A percentile compares a stretch with the other conserved stretches of the same genome.
Conservation (phyloP, 2,797 vertebrate species). For the Phylloscopus collybita region DNA sequence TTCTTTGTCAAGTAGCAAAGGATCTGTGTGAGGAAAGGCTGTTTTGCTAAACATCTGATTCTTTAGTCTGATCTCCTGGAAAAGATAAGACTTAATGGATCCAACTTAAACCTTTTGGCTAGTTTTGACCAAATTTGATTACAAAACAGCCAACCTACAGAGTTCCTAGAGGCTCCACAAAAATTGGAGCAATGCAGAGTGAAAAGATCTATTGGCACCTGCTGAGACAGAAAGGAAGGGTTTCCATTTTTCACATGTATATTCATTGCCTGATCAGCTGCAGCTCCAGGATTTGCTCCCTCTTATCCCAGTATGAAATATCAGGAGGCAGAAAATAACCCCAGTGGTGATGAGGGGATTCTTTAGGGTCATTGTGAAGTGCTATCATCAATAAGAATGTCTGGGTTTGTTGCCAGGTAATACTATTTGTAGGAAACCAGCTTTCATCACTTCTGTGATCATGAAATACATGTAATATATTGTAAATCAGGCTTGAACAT, state of each 20-base stretch:
- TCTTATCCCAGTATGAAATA: neutral
- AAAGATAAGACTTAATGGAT: neutral
- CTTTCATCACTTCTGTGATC: neutral
- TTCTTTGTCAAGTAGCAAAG: neutral
- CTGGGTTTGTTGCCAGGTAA: neutral
- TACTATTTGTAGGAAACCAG: neutral
- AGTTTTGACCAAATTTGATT: neutral
- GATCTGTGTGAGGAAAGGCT: neutral
- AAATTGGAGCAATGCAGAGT: neutral
- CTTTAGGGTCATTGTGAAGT: neutral
- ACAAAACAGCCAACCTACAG: accelerated
- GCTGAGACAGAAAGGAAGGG: neutral
- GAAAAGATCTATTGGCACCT: neutral
- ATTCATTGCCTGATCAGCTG: neutral
- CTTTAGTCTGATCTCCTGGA: neutral
- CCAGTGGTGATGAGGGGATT: neutral
- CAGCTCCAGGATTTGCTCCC: neutral
- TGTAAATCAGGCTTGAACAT: conserved; percentile 40
- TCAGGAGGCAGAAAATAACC: neutral
- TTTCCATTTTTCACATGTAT: neutral
- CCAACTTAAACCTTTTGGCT: neutral
- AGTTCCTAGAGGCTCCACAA: neutral
- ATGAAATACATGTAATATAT: neutral
- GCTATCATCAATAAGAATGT: neutral
- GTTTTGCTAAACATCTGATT: neutral